Evolutionary conservation across 2,113 vertebrate species (phyloP), one percentile per base, ranked within the genome.

Genomic region (Gasterosteus aculeatus): DNA sequence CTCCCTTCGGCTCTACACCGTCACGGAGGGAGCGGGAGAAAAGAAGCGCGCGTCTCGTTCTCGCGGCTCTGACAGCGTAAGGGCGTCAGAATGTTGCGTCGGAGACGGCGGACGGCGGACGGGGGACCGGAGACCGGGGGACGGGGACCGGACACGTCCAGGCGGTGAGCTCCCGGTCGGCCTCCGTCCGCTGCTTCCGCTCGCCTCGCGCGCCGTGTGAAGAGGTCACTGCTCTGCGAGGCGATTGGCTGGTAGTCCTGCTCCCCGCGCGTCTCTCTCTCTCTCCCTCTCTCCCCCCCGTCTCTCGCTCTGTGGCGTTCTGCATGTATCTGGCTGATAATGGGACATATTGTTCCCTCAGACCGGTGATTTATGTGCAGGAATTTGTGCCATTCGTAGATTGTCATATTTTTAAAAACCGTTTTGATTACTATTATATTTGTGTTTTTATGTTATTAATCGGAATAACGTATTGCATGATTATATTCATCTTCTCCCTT

Each of bases 181-280:
- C 82, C 72, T 76, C 79, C 70, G 77, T 84, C 82, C 85, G 39
- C 61, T 79, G 19, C 71, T 81, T 79, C 82, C 67, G 77, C 86
- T 79, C 86, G 85, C 85, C 85, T 92, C 87, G 87, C 77, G 85
- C 75, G 69, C 87, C 77, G 72, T 74, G 86, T 91, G 78, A 74
- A 86, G 86, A 89, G 91, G 90, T 95, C 94, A 95, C 91, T 95
- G 94, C 89, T 93, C 93, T 95, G 93, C 92, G 94, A 94, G 90
- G 92, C 94, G 94, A 95, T 95, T 95, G 94, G 94, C 93, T 95
- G 93, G 91, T 94, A 94, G 94, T 94, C 94, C 91, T 95, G 92
- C 93, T 88, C 93, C 89, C 92, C 91, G 87, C 83, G 68, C 82
- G 31, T 73, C 56, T 64, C 41, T 46, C 47, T 75, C n/a, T 69